These are phyloP conservation scores for Microcaecilia unicolor DNA, from an alignment of 2,797 vertebrate genomes.

Conservation along the genomic window DNA sequence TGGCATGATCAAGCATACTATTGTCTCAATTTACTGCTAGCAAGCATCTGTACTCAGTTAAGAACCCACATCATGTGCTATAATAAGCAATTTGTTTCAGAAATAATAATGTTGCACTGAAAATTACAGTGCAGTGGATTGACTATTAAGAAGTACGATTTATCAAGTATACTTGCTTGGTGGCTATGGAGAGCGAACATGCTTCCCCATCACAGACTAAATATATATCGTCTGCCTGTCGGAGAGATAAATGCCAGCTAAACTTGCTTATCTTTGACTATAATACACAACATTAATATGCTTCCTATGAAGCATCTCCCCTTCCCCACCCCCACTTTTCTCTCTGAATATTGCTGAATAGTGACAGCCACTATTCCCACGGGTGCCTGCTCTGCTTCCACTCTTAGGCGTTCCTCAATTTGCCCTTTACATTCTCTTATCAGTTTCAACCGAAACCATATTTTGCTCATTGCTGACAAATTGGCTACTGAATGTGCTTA, in stretches of 20 bases:
- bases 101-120: no score
- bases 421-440: slow-evolving; percentile 11
- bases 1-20: no score
- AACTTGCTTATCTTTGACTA: background rate
- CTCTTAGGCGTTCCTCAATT: background rate
- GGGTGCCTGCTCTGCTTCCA: background rate
- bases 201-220: no score
- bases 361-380: background rate
- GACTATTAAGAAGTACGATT: no score
- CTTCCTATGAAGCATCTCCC: no score
- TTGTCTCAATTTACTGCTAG: no score
- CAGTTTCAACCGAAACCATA: slow-evolving; percentile 1
- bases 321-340: slow-evolving; percentile 10
- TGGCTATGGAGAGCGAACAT: no score
- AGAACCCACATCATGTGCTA: no score
- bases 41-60: no score
- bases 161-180: no score
- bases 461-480: slow-evolving; percentile 1
- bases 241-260: background rate
- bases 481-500: background rate
- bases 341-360: slow-evolving; percentile 3
- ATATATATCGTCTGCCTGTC: background rate
- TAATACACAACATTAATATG: slow-evolving; percentile 1
- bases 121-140: no score
- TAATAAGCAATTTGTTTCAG: no score